Base-by-base conservation (phyloP, 1,140 invertebrate genomes). In the Leptopilina boulardi region DNA sequence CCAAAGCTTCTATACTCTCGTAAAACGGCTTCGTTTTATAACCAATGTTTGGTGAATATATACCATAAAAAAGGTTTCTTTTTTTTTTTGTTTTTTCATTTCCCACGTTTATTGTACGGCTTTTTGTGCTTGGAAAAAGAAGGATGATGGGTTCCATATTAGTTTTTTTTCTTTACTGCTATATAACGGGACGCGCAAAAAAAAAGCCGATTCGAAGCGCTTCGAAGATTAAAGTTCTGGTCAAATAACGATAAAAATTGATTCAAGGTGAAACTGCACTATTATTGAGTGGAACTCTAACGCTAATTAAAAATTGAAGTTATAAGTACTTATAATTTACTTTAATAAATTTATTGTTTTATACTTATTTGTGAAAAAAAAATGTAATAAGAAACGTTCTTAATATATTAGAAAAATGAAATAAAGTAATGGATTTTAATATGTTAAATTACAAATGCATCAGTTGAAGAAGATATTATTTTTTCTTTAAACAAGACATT, bases 31-130 rank as follows among this genome's bases (percentile, higher is more conserved):
- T 66, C 26, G 26, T 66, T 66, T 30, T 30, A 66, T 66, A 66
- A 66, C 59, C 21, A 34, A 30, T 30, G 23, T 73, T 73, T 73
- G 23, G 26, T 26, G 44, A 30, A 73, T 73, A 19, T 74, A 15
- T 74, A 15, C 42, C 42, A 47, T 41, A 23, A 56, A 56, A 74
- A 54, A 18, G 4, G 13, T n/a, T 74, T 56, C 41, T 15, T 51
- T 18, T 54, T 18, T 23, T n/a, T 38, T 38, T 38, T 38, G 34
- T 38, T 38, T 6, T 38, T 4, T 38, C 9, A 38, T 9, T 34
- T 34, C 6, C 2, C 34, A 6, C 23, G 15, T 30, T 34, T 30
- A 66, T 66, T n/a, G 26, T 66, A 13, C 10, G 13, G 13, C 0
- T 13, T 66, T 66, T 66, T 18, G 13, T n/a, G 23, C 26, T 30